Conservation (phyloP, 2,888 invertebrate species). For the Pseudoips prasinana region DNA sequence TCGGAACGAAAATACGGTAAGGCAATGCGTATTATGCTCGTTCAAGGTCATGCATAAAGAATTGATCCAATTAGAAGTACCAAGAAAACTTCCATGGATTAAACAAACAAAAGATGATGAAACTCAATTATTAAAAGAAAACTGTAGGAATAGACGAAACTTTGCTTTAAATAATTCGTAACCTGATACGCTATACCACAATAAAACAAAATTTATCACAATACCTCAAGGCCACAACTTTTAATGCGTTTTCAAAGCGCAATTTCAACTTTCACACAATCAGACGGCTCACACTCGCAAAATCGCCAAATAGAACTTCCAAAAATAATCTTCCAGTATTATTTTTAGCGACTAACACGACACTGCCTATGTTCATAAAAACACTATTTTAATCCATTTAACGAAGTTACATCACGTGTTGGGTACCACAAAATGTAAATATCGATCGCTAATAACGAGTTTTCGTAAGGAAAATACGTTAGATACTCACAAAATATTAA, state of each 20-base stretch:
- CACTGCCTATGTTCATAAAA: constrained; percentile 46
- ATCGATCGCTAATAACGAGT: constrained; percentile 56
- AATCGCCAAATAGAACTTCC: constrained; percentile 70
- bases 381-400: constrained; percentile 50
- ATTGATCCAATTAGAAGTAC: constrained; percentile 37
- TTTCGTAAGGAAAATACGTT: constrained; percentile 44
- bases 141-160: no score
- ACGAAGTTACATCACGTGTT: constrained; percentile 48
- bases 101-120: no score
- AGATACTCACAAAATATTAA: constrained; percentile 69
- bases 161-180: constrained; percentile 26
- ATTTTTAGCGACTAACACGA: constrained; percentile 72
- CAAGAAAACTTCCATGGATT: no score
- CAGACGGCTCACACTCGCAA: constrained; percentile 62
- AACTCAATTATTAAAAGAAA: no score
- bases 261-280: constrained; percentile 68
- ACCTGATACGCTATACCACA: constrained; percentile 22
- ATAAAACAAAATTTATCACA: constrained; percentile 25
- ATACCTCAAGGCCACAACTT: constrained; percentile 51
- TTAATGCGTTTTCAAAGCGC: constrained; percentile 39
- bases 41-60: constrained; percentile 32
- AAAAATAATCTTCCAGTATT: constrained; percentile 63
- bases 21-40: constrained; percentile 32
- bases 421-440: constrained; percentile 40
- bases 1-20: constrained; percentile 6